Base-by-base conservation (phyloP, 2,888 invertebrate genomes). In the Drosophila greeni region DNA sequence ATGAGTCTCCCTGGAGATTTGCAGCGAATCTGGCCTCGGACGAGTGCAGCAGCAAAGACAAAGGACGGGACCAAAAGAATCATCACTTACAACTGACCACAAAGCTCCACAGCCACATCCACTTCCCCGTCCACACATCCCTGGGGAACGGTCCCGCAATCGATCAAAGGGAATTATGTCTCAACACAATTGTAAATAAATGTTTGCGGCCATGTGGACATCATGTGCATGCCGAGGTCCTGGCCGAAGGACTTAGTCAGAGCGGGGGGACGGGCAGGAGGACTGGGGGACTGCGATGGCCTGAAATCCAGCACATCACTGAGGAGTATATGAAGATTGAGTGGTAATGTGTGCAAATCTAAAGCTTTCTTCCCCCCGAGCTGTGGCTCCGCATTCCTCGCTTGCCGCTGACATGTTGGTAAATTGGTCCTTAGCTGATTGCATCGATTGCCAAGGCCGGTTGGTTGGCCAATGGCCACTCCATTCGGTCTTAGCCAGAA, bases 141-240 rank as follows among this genome's bases (percentile, higher is more conserved):
- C 45, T 39, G 33, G 56, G 39, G 23, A 18, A 29, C 34, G 26
- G 20, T 24, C 55, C 75, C 66, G 76, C 82, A 76, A 83, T 83
- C 81, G 82, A 81, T 81, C 81, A 81, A 76, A 71, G 69, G 81
- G 81, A 81, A 82, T 83, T 81, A 81, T 81, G 84, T 83, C 84
- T 81, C 84, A 83, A 83, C 84, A 81, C 81, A 81, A 83, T 81
- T 81, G 81, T 81, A 83, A 81, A 83, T 81, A 81, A 83, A 84
- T 83, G 84, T 83, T 83, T 81, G 84, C 72, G 83, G 84, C 79
- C 70, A 73, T 81, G 84, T 67, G 83, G 73, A 82, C 82, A 78
- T 83, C 76, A 78, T 82, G 77, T 81, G 81, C 81, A 75, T 68
- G 77, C 54, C 59, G 69, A 66, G 70, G 29, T 23, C 42, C 39